A percentile compares a stretch with the other conserved stretches of the same genome.
These are phyloP conservation scores for Chaenogobius annularis DNA, from an alignment of 2,113 vertebrate genomes.

Conservation along the genomic window DNA sequence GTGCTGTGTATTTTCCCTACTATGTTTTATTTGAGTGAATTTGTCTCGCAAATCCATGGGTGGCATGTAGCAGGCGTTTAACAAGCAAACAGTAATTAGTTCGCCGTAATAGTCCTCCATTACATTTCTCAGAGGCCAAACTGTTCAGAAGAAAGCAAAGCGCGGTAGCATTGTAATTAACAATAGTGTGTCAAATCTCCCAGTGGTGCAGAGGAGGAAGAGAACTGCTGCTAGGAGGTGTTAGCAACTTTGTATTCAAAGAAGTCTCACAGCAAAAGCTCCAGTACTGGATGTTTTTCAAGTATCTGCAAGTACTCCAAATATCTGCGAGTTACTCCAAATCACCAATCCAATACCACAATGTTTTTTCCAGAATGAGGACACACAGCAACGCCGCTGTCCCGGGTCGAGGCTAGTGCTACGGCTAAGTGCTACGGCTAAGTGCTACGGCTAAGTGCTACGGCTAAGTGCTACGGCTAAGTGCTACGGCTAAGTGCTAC, in stretches of 20 bases:
- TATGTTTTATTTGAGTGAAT: constrained; percentile 45
- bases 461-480: no score
- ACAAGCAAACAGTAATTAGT: constrained; percentile 71
- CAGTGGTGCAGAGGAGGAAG: constrained; percentile 31
- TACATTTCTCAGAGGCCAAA: constrained; percentile 63
- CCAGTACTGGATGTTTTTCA: no score
- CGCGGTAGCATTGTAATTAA: constrained; percentile 63
- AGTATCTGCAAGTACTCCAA: no score
- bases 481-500: no score
- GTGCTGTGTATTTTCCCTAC: constrained; percentile 25
- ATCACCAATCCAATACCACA: no score
- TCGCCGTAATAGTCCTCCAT: constrained; percentile 62
- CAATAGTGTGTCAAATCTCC: constrained; percentile 51
- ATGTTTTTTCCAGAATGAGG: no score
- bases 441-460: no score
- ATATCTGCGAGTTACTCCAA: no score
- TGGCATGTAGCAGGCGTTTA: constrained; percentile 54
- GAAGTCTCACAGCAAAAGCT: no score
- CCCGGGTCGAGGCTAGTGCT: no score
- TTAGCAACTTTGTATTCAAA: neutral
- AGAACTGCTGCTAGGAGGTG: neutral
- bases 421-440: no score
- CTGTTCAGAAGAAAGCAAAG: constrained; percentile 62
- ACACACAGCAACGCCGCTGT: no score
- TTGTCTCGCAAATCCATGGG: constrained; percentile 59